Conservation (phyloP, 2,113 vertebrate genomes). For the Pedionomus torquatus region DNA sequence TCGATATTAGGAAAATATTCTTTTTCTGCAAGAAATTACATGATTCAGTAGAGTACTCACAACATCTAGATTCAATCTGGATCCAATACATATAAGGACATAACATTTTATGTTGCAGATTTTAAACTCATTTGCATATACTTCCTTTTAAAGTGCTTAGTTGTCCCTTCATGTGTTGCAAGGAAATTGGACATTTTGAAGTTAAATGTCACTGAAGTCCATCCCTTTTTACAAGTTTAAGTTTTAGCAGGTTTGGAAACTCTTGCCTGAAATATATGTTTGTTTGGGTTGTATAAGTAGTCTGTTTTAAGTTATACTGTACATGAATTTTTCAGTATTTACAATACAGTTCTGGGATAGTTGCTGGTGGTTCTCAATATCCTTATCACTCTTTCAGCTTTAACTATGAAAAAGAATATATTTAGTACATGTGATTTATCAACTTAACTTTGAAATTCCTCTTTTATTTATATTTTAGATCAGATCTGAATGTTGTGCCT, state of each 20-base stretch:
- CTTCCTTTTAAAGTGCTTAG: not conserved
- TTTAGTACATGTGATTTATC: not conserved
- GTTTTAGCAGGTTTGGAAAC: not conserved
- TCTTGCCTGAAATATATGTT: not conserved
- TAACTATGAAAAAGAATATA: not conserved
- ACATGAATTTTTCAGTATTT: not conserved
- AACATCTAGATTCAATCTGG: not conserved
- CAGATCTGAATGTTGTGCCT: not conserved
- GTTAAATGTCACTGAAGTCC: not conserved
- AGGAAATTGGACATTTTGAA: not conserved
- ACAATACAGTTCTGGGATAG: not conserved
- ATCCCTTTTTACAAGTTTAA: not conserved
- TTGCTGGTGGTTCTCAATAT: not conserved
- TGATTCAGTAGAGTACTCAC: not conserved
- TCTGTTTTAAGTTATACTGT: not conserved
- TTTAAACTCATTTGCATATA: not conserved
- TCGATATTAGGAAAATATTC: not conserved
- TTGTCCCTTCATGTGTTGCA: not conserved
- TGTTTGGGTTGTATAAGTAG: not conserved
- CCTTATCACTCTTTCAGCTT: not conserved
- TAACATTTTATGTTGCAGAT: not conserved
- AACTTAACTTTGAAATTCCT: not conserved
- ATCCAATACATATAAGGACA: not conserved
- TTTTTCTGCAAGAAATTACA: not conserved
- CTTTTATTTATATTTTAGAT: not conserved